Conservation (phyloP, 2,113 vertebrate genomes). For the Toxotes chatareus region DNA sequence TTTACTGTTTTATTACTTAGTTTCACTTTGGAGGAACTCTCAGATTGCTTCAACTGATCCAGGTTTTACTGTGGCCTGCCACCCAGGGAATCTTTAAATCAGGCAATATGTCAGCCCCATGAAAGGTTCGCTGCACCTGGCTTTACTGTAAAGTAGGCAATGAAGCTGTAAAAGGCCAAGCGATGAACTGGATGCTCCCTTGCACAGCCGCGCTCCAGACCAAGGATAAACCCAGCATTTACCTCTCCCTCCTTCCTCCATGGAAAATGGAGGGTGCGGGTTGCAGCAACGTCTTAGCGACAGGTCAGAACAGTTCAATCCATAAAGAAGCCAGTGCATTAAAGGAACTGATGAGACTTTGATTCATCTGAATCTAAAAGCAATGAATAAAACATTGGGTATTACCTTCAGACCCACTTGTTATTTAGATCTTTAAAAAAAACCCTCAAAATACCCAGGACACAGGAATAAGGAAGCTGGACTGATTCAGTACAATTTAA, state of each 20-base stretch:
- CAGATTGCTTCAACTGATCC: constrained; percentile 70
- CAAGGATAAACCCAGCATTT: constrained; percentile 73
- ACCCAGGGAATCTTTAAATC: constrained; percentile 76
- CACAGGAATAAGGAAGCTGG: background rate
- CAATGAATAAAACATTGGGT: constrained; percentile 76
- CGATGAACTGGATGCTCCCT: constrained; percentile 73
- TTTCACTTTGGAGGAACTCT: constrained; percentile 69
- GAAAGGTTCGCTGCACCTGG: constrained; percentile 70
- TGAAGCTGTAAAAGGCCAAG: constrained; percentile 76
- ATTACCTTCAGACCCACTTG: constrained; percentile 46
- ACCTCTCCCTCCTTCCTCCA: constrained; percentile 44
- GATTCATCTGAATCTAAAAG: constrained; percentile 58
- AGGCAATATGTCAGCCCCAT: constrained; percentile 73
- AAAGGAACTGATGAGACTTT: constrained; percentile 64
- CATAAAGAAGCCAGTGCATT: constrained; percentile 60
- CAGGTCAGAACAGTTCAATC: constrained; percentile 66
- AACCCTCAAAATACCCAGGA: background rate
- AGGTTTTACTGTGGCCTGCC: constrained; percentile 67
- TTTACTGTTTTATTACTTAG: constrained; percentile 65
- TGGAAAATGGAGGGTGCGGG: constrained; percentile 23
- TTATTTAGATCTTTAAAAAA: constrained; percentile 33
- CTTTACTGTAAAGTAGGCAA: constrained; percentile 76
- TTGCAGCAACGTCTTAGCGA: constrained; percentile 56
- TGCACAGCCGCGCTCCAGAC: constrained; percentile 56
- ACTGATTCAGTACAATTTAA: background rate